Conservation (phyloP, 92 coral and sea anemone species). For the Parazoanthus darwini region DNA sequence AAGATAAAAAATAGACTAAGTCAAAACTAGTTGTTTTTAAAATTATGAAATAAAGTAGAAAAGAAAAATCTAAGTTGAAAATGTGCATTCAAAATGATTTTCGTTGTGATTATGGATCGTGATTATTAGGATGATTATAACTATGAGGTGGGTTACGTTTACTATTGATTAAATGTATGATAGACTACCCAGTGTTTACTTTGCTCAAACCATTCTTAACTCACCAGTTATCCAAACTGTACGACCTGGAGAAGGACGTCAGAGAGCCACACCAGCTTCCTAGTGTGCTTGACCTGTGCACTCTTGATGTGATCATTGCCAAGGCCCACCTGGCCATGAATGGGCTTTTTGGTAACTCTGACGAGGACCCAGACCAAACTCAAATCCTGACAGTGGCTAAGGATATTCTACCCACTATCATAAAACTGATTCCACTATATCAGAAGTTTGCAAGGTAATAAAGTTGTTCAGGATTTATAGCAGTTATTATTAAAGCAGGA, state of each 20-base stretch:
- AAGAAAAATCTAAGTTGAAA: too few species aligned
- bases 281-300: conserved; percentile 68
- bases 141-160: too few species aligned
- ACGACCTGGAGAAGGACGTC: conserved; percentile 44
- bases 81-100: too few species aligned
- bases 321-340: conserved; percentile 70
- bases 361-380: conserved; percentile 75
- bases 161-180: too few species aligned
- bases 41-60: too few species aligned
- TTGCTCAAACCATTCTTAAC: neutral
- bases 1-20: too few species aligned
- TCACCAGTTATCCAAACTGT: conserved; percentile 56
- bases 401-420: conserved; percentile 68
- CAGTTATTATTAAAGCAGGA: too few species aligned
- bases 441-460: conserved; percentile 89
- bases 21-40: too few species aligned
- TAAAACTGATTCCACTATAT: conserved; percentile 75
- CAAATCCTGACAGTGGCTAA: conserved; percentile 72
- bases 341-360: conserved; percentile 78
- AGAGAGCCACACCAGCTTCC: conserved; percentile 73
- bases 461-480: neutral
- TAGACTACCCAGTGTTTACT: too few species aligned
- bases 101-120: too few species aligned
- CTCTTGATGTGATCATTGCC: conserved; percentile 80
- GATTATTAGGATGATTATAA: too few species aligned